These are phyloP conservation scores for Cinclus cinclus DNA, from an alignment of 2,113 vertebrate species.

Conservation along the genomic window DNA sequence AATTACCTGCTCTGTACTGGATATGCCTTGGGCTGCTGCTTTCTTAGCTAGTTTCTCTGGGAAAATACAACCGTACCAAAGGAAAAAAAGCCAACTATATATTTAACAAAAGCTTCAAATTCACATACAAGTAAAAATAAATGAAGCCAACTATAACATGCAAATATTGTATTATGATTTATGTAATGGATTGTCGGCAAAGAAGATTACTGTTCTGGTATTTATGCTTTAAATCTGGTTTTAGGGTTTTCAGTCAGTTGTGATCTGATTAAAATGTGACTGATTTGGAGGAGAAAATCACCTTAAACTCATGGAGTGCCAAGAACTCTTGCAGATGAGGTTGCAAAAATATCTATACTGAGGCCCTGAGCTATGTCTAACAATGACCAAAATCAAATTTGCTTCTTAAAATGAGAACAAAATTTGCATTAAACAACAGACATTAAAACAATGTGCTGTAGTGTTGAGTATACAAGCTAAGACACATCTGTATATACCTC, in stretches of 20 bases:
- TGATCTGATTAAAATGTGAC: slow-evolving; percentile 62
- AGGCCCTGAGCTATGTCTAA: neutral
- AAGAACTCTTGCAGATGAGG: neutral
- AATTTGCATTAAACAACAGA: neutral
- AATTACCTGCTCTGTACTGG: neutral
- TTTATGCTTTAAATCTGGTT: slow-evolving; percentile 51
- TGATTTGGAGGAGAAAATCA: slow-evolving; percentile 45
- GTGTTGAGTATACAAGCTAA: neutral
- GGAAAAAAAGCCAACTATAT: neutral
- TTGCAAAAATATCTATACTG: neutral
- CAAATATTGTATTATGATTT: slow-evolving; percentile 44
- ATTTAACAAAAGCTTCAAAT: slow-evolving; percentile 5
- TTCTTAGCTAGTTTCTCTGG: neutral
- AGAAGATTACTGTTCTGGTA: slow-evolving; percentile 49
- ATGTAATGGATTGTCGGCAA: neutral
- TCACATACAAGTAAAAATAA: neutral
- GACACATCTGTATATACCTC: neutral
- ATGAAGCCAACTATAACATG: slow-evolving; percentile 46
- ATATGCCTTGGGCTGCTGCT: neutral
- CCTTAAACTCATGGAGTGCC: neutral
- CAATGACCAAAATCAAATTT: neutral
- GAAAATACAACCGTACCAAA: neutral
- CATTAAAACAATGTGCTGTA: neutral
- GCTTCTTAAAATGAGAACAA: neutral
- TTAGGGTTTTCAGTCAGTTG: slow-evolving; percentile 35